A percentile compares a stretch with the other conserved stretches of the same genome.
Evolutionary conservation across 2,113 vertebrate species (phyloP).

Genomic region (Ptychochromis oligacanthus): DNA sequence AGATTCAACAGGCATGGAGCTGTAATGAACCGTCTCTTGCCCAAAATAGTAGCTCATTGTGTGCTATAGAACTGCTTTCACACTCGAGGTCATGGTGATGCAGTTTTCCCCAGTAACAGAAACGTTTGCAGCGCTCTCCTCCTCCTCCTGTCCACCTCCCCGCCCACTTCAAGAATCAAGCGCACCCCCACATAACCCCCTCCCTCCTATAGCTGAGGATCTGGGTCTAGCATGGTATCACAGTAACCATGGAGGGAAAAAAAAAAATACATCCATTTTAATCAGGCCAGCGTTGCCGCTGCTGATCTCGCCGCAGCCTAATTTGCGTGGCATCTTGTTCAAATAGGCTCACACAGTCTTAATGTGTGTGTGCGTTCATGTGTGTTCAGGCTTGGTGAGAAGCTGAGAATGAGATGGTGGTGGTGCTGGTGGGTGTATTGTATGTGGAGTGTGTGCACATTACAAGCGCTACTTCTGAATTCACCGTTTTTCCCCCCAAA

Average conservation of each 20-base stretch:
- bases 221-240: slow-evolving; percentile 58
- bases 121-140: slow-evolving; percentile 49
- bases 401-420: background rate
- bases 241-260: slow-evolving; percentile 36
- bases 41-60: slow-evolving; percentile 45
- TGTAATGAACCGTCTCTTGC: background rate
- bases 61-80: slow-evolving; percentile 42
- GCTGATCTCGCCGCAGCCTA: slow-evolving; percentile 16
- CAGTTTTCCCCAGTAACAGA: slow-evolving; percentile 71
- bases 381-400: background rate
- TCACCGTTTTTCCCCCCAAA: background rate
- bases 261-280: slow-evolving; percentile 60
- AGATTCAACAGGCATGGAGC: slow-evolving; percentile 28
- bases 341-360: slow-evolving; percentile 24
- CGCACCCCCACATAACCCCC: background rate
- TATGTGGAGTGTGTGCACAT: slow-evolving; percentile 2
- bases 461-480: slow-evolving; percentile 33
- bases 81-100: slow-evolving; percentile 64
- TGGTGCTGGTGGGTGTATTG: background rate
- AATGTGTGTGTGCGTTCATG: background rate
- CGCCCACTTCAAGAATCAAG: slow-evolving; percentile 55
- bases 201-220: slow-evolving; percentile 36
- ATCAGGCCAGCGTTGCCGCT: slow-evolving; percentile 50
- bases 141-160: slow-evolving; percentile 48
- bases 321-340: slow-evolving; percentile 48